Percentiles rank a stretch among this genome's conserved stretches.
phyloP scores from a whole-genome alignment of 2,113 vertebrate genomes.

The Paramisgurnus dabryanus region DNA sequence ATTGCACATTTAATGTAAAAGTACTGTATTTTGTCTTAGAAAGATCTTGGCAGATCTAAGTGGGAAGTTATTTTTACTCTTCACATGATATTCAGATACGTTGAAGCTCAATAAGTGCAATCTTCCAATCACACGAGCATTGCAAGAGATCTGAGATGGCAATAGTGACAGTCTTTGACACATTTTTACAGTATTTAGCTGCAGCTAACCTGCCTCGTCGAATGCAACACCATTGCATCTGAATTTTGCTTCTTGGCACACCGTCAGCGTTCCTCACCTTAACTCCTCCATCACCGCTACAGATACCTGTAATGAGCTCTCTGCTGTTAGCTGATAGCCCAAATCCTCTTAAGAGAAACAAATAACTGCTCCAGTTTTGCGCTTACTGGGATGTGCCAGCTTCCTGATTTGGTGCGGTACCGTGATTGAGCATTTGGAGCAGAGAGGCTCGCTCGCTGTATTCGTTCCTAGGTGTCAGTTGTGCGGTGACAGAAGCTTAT shows the following conservation, averaged over 20 bases:
- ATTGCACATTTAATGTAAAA: too few relatives aligned
- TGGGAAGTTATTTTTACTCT: too few relatives aligned
- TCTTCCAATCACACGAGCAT: neutral
- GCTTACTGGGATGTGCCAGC: neutral
- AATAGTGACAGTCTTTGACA: constrained; percentile 38
- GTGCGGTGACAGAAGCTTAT: constrained; percentile 46
- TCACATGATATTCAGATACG: too few relatives aligned
- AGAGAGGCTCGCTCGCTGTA: constrained; percentile 27
- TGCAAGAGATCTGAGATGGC: neutral
- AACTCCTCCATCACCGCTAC: constrained; percentile 58
- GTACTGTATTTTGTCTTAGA: too few relatives aligned
- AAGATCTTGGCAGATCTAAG: too few relatives aligned
- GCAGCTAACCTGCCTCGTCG: constrained; percentile 48
- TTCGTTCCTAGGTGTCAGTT: constrained; percentile 7
- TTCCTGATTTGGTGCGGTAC: constrained; percentile 47
- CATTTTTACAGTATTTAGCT: neutral
- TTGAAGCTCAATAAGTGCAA: neutral
- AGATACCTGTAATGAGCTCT: constrained; percentile 64
- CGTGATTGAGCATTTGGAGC: constrained; percentile 48
- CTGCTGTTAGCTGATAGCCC: constrained; percentile 63
- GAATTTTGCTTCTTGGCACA: constrained; percentile 38
- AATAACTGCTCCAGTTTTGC: constrained; percentile 37
- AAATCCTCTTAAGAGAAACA: constrained; percentile 65
- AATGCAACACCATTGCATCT: constrained; percentile 25
- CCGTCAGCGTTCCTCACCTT: constrained; percentile 60